A percentile compares a stretch with the other conserved stretches of the same genome.
Evolutionary conservation across 1,140 invertebrate species (phyloP).

Genomic region (Glomeris maerens): DNA sequence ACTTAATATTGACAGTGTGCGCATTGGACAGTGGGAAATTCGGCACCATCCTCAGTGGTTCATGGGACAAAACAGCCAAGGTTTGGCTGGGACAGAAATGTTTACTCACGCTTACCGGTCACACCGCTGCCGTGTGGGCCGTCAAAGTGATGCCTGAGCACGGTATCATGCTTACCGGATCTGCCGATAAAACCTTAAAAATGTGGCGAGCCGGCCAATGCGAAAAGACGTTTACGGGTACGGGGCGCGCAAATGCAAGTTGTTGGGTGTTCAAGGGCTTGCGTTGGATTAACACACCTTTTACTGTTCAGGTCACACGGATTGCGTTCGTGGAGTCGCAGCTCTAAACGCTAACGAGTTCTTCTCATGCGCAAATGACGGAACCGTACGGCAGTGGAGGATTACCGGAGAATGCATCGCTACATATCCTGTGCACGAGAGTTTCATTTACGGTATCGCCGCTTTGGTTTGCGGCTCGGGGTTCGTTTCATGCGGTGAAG

Average conservation of each 20-base stretch:
- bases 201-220: conserved; percentile 50
- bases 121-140: conserved; percentile 75
- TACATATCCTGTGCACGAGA: conserved; percentile 61
- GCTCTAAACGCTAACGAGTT: conserved; percentile 52
- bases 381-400: conserved; percentile 63
- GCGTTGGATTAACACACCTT: neutral
- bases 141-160: conserved; percentile 44
- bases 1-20: conserved; percentile 42
- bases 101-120: conserved; percentile 49
- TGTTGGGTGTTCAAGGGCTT: too few species aligned
- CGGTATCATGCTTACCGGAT: conserved; percentile 58
- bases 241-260: too few species aligned
- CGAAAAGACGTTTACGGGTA: conserved; percentile 31
- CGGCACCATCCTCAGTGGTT: conserved; percentile 56
- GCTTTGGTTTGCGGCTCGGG: conserved; percentile 42
- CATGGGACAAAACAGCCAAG: conserved; percentile 77
- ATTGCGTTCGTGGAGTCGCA: conserved; percentile 70
- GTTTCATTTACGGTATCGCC: conserved; percentile 47
- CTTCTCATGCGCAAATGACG: conserved; percentile 82
- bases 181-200: conserved; percentile 79
- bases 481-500: conserved; percentile 69
- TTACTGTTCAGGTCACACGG: conserved; percentile 54
- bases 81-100: conserved; percentile 50
- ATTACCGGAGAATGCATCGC: conserved; percentile 58
- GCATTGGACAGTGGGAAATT: conserved; percentile 41